Evolutionary conservation across 2,113 vertebrate species (phyloP).

Genomic region (Caloenas nicobarica): DNA sequence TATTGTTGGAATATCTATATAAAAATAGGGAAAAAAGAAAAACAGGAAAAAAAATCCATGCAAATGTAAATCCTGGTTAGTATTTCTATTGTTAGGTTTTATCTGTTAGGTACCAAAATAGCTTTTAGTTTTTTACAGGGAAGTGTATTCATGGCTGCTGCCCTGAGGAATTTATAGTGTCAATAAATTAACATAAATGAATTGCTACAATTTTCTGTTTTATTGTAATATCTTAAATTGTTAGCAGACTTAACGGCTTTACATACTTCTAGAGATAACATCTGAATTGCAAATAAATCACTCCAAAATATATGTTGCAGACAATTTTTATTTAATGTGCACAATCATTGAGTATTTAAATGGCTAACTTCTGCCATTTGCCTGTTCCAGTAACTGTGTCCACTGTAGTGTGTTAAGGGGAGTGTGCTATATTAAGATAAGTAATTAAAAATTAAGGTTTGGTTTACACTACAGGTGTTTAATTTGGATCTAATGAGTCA

Average conservation of each 20-base stretch:
- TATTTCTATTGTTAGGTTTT: not conserved
- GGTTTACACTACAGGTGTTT: not conserved
- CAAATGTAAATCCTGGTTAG: not conserved
- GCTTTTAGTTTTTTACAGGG: not conserved
- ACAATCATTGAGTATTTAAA: not conserved
- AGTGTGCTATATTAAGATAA: not conserved
- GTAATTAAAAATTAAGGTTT: constrained; percentile 2
- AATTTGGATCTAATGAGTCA: constrained; percentile 13
- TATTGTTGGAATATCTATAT: not conserved
- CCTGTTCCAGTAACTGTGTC: not conserved
- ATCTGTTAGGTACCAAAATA: not conserved
- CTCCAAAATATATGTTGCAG: constrained; percentile 11
- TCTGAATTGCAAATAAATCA: constrained; percentile 54
- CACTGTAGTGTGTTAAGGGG: not conserved
- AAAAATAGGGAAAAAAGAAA: not conserved
- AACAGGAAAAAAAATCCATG: not conserved
- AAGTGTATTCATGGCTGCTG: not conserved
- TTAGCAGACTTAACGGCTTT: not conserved
- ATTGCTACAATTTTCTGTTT: constrained; percentile 21
- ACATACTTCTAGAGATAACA: constrained; percentile 5
- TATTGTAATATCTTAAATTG: constrained; percentile 28
- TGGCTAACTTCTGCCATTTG: not conserved
- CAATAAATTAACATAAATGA: constrained; percentile 22
- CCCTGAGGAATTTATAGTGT: constrained; percentile 2
- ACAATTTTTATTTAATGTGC: constrained; percentile 17